Evolutionary conservation across 2,888 invertebrate species (phyloP).

Genomic region (Acrobasis consociella): DNA sequence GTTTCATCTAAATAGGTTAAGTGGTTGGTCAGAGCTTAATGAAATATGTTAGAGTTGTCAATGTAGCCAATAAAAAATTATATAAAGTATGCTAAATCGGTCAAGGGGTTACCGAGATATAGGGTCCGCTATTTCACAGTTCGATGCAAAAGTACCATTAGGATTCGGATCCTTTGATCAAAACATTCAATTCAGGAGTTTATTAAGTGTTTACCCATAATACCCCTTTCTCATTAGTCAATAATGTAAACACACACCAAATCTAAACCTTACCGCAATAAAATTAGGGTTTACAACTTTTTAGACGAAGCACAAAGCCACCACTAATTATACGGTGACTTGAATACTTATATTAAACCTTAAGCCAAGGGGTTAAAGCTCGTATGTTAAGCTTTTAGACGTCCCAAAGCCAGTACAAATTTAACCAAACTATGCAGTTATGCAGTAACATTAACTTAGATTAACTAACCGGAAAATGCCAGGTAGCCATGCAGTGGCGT

Average conservation of each 20-base stretch:
- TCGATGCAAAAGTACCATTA: no score
- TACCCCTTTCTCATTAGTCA: not conserved
- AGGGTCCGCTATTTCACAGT: no score
- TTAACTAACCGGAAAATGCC: conserved; percentile 18
- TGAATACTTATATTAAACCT: not conserved
- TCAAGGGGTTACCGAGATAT: no score
- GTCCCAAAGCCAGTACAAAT: not conserved
- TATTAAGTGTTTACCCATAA: not conserved
- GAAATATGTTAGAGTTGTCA: no score
- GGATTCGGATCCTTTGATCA: no score
- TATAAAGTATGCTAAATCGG: no score
- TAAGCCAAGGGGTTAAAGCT: not conserved
- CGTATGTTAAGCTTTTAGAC: not conserved
- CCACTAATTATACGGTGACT: not conserved
- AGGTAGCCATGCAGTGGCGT: not conserved
- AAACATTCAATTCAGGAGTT: no score
- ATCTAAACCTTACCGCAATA: not conserved
- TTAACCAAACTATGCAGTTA: conserved; percentile 7
- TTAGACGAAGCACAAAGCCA: not conserved
- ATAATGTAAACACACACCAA: not conserved
- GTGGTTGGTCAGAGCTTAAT: no score
- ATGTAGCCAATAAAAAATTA: no score
- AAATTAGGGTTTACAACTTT: not conserved
- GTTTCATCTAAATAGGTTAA: no score
- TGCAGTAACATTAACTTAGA: conserved; percentile 17